Evolutionary conservation across 2,888 invertebrate species (phyloP), one percentile per base, ranked within the genome.

Genomic region (Pollenia griseotomentosa): DNA sequence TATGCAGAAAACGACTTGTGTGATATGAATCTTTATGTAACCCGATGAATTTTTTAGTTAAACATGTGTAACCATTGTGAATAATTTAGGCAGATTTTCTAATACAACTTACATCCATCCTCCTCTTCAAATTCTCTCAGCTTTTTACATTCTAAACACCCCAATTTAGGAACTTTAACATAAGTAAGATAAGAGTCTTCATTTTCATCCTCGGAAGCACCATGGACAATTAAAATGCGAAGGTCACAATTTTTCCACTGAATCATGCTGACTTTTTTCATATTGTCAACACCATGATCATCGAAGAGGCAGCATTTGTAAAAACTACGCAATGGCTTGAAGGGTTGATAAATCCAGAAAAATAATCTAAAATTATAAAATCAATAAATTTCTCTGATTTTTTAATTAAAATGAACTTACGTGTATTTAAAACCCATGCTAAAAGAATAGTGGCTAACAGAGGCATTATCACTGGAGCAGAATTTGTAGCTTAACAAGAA

Each of bases 401-500:
- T 14, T 11, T n/a, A 23, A 12, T 0, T 10, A 33, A 33, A 51
- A 73, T 42, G 23, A 44, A 92, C 96, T 95, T 88, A 96, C 94
- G 91, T 95, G 93, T 94, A 96, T 95, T 93, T 95, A 94, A 93
- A 95, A 93, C 94, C 95, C 92, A 94, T 95, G 90, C 94, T 94
- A 90, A 95, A 95, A 89, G 94, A 94, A 85, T 94, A 94, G 89
- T 95, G 94, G 55, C 94, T 94, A 48, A 94, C 94, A 89, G 94
- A 94, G 86, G 94, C 90, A 88, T 93, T 94, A 88, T 95, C 94
- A 87, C 94, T 94, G 91, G 95, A 95, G 1, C 97, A 91, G 46
- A 93, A 92, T 81, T 93, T 97, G 93, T 98, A 98, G 88, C 98
- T 98, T 89, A 99, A 94, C 88, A 99, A 95, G 94, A 96, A 98